These are phyloP conservation scores for Willowsia nigromaculata DNA, from an alignment of 2,888 invertebrate species.

Conservation along the genomic window DNA sequence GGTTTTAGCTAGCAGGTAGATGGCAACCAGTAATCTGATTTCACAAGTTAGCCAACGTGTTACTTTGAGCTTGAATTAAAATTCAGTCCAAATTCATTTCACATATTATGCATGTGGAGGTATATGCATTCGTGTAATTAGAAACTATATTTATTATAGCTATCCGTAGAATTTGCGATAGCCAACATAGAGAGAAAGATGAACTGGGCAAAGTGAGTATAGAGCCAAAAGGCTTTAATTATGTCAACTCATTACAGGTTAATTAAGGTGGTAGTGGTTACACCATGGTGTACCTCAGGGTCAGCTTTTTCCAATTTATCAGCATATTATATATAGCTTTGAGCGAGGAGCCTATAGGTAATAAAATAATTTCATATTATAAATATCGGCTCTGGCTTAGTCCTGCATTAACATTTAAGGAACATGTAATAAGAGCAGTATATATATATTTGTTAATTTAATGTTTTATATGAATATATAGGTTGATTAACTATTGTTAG, in stretches of 20 bases:
- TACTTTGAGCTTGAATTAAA: neutral
- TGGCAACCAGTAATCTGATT: neutral
- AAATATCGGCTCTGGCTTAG: neutral
- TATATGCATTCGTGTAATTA: neutral
- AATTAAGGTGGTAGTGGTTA: conserved; percentile 69
- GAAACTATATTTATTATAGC: neutral
- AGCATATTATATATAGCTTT: neutral
- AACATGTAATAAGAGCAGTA: neutral
- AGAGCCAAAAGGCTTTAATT: conserved; percentile 69
- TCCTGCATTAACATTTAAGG: neutral
- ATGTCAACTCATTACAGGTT: conserved; percentile 74
- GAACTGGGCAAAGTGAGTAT: neutral
- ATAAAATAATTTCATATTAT: neutral
- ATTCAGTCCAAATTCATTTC: neutral
- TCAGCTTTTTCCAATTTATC: conserved; percentile 44
- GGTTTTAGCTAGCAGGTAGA: conserved; percentile 9
- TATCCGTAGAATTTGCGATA: too few species aligned
- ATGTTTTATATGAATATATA: neutral
- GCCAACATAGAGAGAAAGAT: conserved; percentile 11
- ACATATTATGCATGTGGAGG: neutral
- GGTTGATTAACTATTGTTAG: neutral
- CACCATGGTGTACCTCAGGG: conserved; percentile 48
- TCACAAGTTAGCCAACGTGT: too few species aligned
- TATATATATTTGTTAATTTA: conserved; percentile 2
- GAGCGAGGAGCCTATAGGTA: conserved; percentile 9